Evolutionary conservation across 2,888 invertebrate genomes (phyloP).

Genomic region (Adelphocoris suturalis): DNA sequence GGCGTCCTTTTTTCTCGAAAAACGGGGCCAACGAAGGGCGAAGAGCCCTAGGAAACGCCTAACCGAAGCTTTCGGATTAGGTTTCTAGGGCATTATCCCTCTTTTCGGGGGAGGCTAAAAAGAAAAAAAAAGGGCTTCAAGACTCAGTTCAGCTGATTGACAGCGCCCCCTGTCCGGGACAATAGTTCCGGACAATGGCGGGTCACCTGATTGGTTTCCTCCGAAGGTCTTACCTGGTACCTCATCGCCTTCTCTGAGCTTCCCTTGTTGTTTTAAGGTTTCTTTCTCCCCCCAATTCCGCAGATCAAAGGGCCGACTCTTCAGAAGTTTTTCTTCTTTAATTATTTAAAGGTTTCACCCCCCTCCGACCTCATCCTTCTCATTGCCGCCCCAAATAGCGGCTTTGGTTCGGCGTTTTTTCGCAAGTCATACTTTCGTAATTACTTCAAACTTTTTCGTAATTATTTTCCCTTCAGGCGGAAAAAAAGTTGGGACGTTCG

Average conservation of each 20-base stretch:
- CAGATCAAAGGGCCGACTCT: constrained; percentile 68
- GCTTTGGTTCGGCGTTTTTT: constrained; percentile 56
- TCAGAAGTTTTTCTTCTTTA: constrained; percentile 66
- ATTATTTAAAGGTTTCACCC: constrained; percentile 65
- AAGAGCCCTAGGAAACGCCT: constrained; percentile 25
- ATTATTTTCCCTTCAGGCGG: constrained; percentile 46
- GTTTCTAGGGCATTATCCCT: constrained; percentile 63
- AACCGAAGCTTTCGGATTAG: constrained; percentile 59
- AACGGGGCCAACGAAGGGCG: not conserved
- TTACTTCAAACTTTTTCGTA: constrained; percentile 62
- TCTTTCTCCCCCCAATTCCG: constrained; percentile 30
- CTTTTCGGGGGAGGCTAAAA: not conserved
- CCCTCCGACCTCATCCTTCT: not conserved
- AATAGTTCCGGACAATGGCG: constrained; percentile 50
- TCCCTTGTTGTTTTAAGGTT: constrained; percentile 69
- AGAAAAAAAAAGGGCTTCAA: constrained; percentile 22
- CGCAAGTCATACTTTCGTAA: constrained; percentile 65
- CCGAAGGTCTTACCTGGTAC: constrained; percentile 50
- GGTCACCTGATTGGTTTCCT: constrained; percentile 69
- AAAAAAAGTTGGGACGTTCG: constrained; percentile 33
- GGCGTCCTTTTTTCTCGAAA: constrained; percentile 13
- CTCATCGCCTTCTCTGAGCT: constrained; percentile 11
- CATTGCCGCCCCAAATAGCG: constrained; percentile 33
- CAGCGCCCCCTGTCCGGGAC: constrained; percentile 59
- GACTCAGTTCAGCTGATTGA: constrained; percentile 57